phyloP scores from a whole-genome alignment of 2,113 vertebrate genomes.

The Chloropsis cyanopogon region DNA sequence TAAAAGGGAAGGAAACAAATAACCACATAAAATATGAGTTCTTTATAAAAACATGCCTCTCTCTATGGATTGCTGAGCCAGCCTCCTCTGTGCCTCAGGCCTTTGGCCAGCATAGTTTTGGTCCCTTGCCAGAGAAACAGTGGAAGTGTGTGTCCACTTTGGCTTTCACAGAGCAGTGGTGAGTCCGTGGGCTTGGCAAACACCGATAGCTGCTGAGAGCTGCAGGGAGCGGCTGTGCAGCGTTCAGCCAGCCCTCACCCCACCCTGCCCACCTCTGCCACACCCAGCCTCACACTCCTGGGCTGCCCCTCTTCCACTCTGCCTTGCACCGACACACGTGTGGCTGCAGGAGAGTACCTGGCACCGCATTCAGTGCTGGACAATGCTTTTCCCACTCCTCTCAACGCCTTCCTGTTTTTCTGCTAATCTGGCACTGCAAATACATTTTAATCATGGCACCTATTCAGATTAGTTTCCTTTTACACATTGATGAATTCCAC shows the following conservation, averaged over 20 bases:
- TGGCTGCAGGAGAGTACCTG: neutral
- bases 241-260: accelerated
- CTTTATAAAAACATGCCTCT: neutral
- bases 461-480: conserved; percentile 46
- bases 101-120: neutral
- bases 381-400: conserved; percentile 13
- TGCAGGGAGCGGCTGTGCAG: accelerated
- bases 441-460: conserved; percentile 36
- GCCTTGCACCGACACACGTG: neutral
- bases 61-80: neutral
- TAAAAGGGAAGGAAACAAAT: conserved; percentile 17
- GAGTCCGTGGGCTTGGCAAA: neutral
- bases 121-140: neutral
- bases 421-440: conserved; percentile 34
- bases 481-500: conserved; percentile 16
- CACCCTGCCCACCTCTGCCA: neutral
- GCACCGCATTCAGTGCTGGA: neutral
- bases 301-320: neutral
- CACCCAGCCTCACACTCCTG: neutral
- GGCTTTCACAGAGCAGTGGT: neutral
- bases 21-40: neutral
- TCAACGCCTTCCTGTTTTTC: conserved; percentile 56
- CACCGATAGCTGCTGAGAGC: neutral
- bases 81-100: neutral
- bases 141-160: neutral